phyloP scores from a whole-genome alignment of 2,113 vertebrate genomes.

The Aviceda subcristata region DNA sequence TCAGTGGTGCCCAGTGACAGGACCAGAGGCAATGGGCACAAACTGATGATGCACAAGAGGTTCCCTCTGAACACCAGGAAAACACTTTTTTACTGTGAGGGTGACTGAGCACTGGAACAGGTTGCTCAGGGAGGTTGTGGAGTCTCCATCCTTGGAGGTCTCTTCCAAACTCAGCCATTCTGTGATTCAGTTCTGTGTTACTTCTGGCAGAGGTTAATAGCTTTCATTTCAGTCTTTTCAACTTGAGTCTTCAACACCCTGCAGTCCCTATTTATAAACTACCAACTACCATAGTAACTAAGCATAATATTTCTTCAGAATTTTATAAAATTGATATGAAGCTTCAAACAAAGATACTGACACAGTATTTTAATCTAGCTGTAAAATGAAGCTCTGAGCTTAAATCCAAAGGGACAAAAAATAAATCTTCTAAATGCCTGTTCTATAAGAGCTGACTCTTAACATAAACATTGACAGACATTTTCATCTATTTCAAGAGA shows the following conservation, averaged over 20 bases:
- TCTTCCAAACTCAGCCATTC: background rate
- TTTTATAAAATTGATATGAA: background rate
- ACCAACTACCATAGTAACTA: background rate
- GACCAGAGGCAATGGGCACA: background rate
- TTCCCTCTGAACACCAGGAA: background rate
- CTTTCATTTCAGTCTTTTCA: background rate
- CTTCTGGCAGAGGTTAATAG: background rate
- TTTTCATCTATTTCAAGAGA: background rate
- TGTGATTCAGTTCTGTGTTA: background rate
- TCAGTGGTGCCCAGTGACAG: background rate
- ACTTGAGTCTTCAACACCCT: background rate
- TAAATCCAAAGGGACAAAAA: background rate
- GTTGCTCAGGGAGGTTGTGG: background rate
- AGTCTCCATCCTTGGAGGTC: background rate
- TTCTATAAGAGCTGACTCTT: background rate
- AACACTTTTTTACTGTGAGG: background rate
- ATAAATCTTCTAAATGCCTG: background rate
- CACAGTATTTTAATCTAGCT: background rate
- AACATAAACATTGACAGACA: background rate
- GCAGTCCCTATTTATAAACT: background rate
- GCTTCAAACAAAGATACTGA: background rate
- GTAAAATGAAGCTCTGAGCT: background rate
- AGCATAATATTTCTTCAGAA: background rate
- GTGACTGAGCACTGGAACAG: background rate
- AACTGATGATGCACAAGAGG: background rate